Conservation (phyloP, 1,140 invertebrate genomes). For the Diachasmimorpha longicaudata region DNA sequence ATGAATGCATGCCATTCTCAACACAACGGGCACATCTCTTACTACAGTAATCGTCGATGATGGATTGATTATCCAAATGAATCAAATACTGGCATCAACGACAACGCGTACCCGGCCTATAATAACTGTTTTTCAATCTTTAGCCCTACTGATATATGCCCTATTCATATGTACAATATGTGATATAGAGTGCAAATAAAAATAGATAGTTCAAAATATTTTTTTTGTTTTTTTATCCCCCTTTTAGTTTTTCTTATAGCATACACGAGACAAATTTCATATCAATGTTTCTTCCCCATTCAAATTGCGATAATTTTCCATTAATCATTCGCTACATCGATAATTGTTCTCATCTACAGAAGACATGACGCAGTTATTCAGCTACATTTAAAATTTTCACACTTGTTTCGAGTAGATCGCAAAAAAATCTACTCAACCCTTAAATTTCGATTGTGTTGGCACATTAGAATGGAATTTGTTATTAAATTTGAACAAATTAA, state of each 20-base stretch:
- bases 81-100: slow-evolving; percentile 6
- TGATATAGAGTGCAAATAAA: slow-evolving; percentile 54
- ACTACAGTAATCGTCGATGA: neutral
- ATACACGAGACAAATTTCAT: slow-evolving; percentile 51
- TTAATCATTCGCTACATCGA: slow-evolving; percentile 25
- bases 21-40: slow-evolving; percentile 33
- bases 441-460: slow-evolving; percentile 56
- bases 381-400: slow-evolving; percentile 40
- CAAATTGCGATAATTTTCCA: slow-evolving; percentile 33
- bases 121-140: neutral
- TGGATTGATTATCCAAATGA: neutral
- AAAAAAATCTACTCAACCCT: neutral
- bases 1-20: slow-evolving; percentile 26
- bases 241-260: slow-evolving; percentile 23
- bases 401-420: neutral
- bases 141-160: slow-evolving; percentile 15
- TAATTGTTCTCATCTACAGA: slow-evolving; percentile 42
- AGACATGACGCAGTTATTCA: slow-evolving; percentile 47
- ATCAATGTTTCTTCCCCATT: slow-evolving; percentile 33
- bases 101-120: slow-evolving; percentile 18
- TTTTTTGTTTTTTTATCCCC: slow-evolving; percentile 17
- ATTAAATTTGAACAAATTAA: slow-evolving; percentile 22
- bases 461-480: slow-evolving; percentile 52
- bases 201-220: slow-evolving; percentile 57
- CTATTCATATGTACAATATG: slow-evolving; percentile 23